Base-by-base conservation (phyloP, 2,113 vertebrate genomes). In the Tragelaphus buxtoni region DNA sequence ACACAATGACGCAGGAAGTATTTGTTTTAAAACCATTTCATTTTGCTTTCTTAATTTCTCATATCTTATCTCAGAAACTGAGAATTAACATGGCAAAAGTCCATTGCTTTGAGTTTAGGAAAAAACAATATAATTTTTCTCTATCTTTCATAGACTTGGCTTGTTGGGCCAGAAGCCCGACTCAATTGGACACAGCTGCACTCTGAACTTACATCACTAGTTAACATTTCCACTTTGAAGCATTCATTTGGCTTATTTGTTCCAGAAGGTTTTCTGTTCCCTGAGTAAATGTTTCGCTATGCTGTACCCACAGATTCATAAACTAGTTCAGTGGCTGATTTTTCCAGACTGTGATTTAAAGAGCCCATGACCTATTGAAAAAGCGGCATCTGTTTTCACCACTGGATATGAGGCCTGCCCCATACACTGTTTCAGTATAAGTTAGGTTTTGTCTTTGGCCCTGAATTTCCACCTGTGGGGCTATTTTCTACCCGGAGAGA, bases 31-130 rank as follows among this genome's bases (percentile, higher is more conserved):
- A 98, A 98, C 55, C 77, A 92, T 95, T 96, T 35, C 60, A 42
- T 90, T 97, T 96, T 94, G 24, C 55, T 98, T 96, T 97, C 89
- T 72, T 98, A 96, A 90, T 89, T 96, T 97, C 97, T 96, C 87
- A 18, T 65, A 11, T 94, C 26, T 95, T 20, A 45, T 88, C 85
- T 56, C 63, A 90, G 63, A 97, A 85, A 72, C 85, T 88, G n/a
- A 32, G 35, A 90, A 91, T 81, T 77, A 72, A 0, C 16, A 49
- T 96, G 96, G 93, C 96, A 97, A 28, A 0, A 1, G 35, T 91
- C 94, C 90, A 83, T 0, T 7, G 24, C 69, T 65, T 60, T 82
- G 83, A 90, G 47, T 90, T 74, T 22, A 91, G 49, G 56, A 95
- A 97, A 72, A 97, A 94, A 82, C 9, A 95, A 90, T 47, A 14